Evolutionary conservation across 2,888 invertebrate genomes (phyloP).

Genomic region (Rhopalosiphum nymphaeae): DNA sequence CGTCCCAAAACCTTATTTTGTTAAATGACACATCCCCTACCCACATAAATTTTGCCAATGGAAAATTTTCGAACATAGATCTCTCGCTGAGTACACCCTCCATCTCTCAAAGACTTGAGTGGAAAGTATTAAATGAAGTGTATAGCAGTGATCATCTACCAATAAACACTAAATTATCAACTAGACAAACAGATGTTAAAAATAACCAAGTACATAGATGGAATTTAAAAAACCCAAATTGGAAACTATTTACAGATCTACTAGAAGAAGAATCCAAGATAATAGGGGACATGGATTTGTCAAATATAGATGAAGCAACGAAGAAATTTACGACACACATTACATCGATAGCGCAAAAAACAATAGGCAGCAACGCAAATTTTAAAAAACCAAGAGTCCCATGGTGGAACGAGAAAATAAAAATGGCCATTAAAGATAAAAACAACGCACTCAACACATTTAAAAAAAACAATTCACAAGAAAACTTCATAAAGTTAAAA

Average conservation of each 20-base stretch:
- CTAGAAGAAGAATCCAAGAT: background rate
- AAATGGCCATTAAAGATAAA: background rate
- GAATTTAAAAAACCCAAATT: slow-evolving; percentile 13
- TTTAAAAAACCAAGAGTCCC: slow-evolving; percentile 3
- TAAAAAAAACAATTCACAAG: no score
- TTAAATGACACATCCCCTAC: no score
- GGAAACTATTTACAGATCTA: background rate
- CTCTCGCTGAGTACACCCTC: no score
- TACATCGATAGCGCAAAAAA: background rate
- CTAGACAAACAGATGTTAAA: background rate
- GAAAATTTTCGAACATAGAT: no score
- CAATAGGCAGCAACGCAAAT: background rate
- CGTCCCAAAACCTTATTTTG: no score
- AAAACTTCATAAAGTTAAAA: no score
- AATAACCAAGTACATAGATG: background rate
- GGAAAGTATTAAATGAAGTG: background rate
- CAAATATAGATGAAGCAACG: no score
- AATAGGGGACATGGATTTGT: no score
- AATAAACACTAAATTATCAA: background rate
- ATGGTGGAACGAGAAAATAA: slow-evolving; percentile 25
- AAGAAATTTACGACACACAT: no score
- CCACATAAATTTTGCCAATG: no score
- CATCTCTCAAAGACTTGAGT: background rate
- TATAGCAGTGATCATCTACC: slow-evolving; percentile 13
- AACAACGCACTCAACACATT: no score